Conservation (phyloP, 2,888 invertebrate genomes). For the Phragmatobia fuliginosa region DNA sequence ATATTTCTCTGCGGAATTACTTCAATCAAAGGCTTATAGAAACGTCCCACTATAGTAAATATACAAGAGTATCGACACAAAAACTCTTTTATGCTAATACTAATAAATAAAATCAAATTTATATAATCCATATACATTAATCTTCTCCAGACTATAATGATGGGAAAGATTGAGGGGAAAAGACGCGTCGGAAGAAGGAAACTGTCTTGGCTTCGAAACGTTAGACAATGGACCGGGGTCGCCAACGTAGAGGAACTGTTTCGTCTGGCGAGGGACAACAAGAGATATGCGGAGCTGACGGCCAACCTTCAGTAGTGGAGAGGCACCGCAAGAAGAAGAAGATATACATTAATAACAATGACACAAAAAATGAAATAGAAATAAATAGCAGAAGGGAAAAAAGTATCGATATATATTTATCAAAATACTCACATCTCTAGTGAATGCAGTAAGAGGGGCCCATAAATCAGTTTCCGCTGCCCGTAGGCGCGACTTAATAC, state of each 20-base stretch:
- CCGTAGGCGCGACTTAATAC: constrained; percentile 79
- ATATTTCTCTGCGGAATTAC: constrained; percentile 40
- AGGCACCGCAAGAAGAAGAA: too few species aligned
- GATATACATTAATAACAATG: neutral
- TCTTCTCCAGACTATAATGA: too few species aligned
- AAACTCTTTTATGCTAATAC: neutral
- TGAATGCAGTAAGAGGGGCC: constrained; percentile 68
- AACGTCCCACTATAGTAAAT: constrained; percentile 7
- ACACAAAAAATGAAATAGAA: neutral
- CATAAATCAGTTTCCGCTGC: constrained; percentile 78
- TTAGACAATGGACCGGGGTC: too few species aligned
- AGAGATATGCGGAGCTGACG: too few species aligned
- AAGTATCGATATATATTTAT: constrained; percentile 17
- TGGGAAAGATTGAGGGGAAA: too few species aligned
- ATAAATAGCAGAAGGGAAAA: neutral
- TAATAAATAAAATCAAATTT: neutral
- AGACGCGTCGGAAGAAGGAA: too few species aligned
- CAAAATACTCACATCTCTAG: constrained; percentile 52
- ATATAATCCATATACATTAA: too few species aligned
- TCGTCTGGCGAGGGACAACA: too few species aligned
- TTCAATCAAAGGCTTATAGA: constrained; percentile 21
- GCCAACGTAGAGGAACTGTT: too few species aligned
- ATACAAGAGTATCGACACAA: constrained; percentile 13
- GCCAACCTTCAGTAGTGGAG: too few species aligned
- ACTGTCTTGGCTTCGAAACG: too few species aligned